These are phyloP conservation scores for Abrostola triplasia DNA, from an alignment of 2,888 invertebrate species.

Conservation along the genomic window DNA sequence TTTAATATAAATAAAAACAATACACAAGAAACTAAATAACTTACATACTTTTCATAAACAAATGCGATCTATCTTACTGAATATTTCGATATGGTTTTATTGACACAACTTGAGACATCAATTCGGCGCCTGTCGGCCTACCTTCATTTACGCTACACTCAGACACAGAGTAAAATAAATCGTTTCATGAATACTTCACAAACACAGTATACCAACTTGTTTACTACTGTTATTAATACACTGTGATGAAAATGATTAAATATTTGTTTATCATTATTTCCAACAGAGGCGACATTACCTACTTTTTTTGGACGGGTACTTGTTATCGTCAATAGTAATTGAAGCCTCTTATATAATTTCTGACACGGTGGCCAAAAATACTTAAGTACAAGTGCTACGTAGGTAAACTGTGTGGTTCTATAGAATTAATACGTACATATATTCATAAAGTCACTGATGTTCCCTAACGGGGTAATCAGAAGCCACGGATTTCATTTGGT, in stretches of 20 bases:
- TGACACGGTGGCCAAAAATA: slow-evolving; percentile 43
- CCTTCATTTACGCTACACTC: slow-evolving; percentile 47
- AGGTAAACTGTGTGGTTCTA: no score
- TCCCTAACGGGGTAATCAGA: no score
- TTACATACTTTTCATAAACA: slow-evolving; percentile 17
- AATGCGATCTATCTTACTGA: slow-evolving; percentile 45
- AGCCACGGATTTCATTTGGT: no score
- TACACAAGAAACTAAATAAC: background rate
- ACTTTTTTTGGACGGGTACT: slow-evolving; percentile 48
- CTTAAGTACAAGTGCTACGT: slow-evolving; percentile 7
- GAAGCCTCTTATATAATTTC: slow-evolving; percentile 52
- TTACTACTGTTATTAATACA: background rate
- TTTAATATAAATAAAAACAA: no score
- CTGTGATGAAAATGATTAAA: slow-evolving; percentile 45
- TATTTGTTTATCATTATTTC: slow-evolving; percentile 62
- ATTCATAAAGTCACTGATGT: no score
- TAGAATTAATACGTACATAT: no score
- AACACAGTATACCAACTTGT: slow-evolving; percentile 18
- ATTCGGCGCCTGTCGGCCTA: slow-evolving; percentile 51
- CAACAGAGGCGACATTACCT: slow-evolving; percentile 26
- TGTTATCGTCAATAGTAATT: slow-evolving; percentile 57
- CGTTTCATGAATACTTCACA: slow-evolving; percentile 9
- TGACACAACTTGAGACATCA: slow-evolving; percentile 49
- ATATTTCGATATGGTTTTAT: slow-evolving; percentile 28
- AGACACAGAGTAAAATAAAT: slow-evolving; percentile 33